Conservation (phyloP, 1,140 invertebrate species). For the Nomia melanderi region DNA sequence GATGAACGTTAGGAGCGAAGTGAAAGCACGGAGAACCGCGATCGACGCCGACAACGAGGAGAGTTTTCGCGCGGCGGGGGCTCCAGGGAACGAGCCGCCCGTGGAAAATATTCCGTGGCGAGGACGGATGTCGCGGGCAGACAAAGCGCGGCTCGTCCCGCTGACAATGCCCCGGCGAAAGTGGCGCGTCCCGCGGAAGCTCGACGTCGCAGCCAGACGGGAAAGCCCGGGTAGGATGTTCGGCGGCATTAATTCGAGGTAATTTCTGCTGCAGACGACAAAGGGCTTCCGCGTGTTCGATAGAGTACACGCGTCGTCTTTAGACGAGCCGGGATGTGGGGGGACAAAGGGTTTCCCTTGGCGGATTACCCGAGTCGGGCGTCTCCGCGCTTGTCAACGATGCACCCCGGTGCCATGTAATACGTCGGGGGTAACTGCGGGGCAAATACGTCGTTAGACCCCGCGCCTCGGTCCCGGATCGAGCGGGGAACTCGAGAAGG, state of each 20-base stretch:
- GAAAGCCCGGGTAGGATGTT: background rate
- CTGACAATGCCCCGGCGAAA: constrained; percentile 12
- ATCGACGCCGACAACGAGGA: too few relatives aligned
- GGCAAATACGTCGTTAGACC: constrained; percentile 10
- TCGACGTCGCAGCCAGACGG: background rate
- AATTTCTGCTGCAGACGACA: constrained; percentile 56
- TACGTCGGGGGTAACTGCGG: background rate
- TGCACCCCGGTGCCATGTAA: background rate
- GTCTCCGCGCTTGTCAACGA: constrained; percentile 32
- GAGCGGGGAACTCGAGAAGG: background rate
- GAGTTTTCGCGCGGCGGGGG: too few relatives aligned
- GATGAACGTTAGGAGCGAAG: too few relatives aligned
- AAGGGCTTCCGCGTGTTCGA: constrained; percentile 47
- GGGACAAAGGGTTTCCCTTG: constrained; percentile 48
- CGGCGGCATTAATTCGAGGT: constrained; percentile 56
- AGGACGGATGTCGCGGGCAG: constrained; percentile 13
- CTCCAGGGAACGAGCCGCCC: too few relatives aligned
- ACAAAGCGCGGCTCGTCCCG: background rate
- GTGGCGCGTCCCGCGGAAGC: constrained; percentile 14
- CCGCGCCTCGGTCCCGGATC: too few relatives aligned
- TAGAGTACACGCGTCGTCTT: constrained; percentile 34
- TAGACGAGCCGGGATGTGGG: background rate
- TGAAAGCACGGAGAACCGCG: too few relatives aligned
- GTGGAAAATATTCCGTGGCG: background rate
- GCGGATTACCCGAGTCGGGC: constrained; percentile 24